Conservation (phyloP, 1,140 invertebrate species). For the Sinella curviseta region DNA sequence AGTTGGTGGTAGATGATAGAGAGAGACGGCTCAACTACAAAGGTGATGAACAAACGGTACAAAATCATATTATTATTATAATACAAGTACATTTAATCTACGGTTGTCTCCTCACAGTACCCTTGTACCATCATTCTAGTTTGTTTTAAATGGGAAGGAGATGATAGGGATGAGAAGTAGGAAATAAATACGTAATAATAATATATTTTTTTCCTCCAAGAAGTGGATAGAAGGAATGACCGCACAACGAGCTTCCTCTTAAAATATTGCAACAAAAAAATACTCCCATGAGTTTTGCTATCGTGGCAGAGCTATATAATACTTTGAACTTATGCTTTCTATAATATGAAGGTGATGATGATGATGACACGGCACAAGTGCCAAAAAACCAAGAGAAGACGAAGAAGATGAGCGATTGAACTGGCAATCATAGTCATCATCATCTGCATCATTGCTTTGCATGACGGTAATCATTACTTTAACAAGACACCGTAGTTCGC, state of each 20-base stretch:
- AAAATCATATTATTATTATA: neutral
- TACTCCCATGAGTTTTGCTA: too few species aligned
- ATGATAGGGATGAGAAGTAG: too few species aligned
- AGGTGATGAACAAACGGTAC: neutral
- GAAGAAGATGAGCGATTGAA: neutral
- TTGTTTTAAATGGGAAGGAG: too few species aligned
- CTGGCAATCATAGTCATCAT: too few species aligned
- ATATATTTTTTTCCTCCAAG: neutral
- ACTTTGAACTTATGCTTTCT: too few species aligned
- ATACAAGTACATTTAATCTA: too few species aligned
- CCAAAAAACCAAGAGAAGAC: neutral
- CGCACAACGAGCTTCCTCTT: neutral
- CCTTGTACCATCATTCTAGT: too few species aligned
- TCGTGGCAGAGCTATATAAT: too few species aligned
- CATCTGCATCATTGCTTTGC: too few species aligned
- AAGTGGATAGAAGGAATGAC: neutral
- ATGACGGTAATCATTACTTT: conserved; percentile 14
- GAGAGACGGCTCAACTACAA: neutral
- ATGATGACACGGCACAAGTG: conserved; percentile 21
- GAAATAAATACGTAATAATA: too few species aligned
- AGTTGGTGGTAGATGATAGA: neutral
- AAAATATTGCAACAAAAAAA: too few species aligned
- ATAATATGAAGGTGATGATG: neutral
- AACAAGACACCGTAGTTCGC: neutral
- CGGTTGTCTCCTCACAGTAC: too few species aligned